Conservation (phyloP, 2,797 vertebrate genomes). For the Sebastolobus altivelis region DNA sequence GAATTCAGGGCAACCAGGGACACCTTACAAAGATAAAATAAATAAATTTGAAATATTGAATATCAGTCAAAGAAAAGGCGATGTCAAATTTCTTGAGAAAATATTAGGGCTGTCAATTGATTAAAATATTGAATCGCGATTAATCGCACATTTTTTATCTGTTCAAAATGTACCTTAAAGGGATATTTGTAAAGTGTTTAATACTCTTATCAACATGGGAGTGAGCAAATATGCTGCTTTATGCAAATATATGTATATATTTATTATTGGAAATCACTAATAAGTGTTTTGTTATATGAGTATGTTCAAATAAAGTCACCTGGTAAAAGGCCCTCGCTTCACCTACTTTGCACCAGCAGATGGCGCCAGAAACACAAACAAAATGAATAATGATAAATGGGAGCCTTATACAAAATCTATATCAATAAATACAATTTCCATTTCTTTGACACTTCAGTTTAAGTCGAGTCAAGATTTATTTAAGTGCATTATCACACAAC, state of each 20-base stretch:
- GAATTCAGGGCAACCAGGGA: too few species aligned
- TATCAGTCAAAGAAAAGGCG: not conserved
- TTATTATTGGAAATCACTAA: too few species aligned
- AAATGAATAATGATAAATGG: not conserved
- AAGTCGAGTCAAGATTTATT: slow-evolving; percentile 32
- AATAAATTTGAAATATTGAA: not conserved
- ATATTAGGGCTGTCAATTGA: too few species aligned
- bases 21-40: too few species aligned
- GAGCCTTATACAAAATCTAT: not conserved
- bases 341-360: not conserved
- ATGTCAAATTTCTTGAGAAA: not conserved
- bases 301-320: not conserved
- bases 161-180: too few species aligned
- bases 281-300: not conserved
- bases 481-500: slow-evolving; percentile 6
- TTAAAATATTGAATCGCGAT: too few species aligned
- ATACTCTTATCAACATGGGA: too few species aligned
- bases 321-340: not conserved
- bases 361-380: not conserved
- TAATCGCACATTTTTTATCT: too few species aligned
- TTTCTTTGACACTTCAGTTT: not conserved
- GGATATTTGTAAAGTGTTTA: too few species aligned
- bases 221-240: too few species aligned
- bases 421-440: not conserved
- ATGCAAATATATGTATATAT: too few species aligned